Evolutionary conservation across 2,797 vertebrate species (phyloP).

Genomic region (Mionectes olivaceus): DNA sequence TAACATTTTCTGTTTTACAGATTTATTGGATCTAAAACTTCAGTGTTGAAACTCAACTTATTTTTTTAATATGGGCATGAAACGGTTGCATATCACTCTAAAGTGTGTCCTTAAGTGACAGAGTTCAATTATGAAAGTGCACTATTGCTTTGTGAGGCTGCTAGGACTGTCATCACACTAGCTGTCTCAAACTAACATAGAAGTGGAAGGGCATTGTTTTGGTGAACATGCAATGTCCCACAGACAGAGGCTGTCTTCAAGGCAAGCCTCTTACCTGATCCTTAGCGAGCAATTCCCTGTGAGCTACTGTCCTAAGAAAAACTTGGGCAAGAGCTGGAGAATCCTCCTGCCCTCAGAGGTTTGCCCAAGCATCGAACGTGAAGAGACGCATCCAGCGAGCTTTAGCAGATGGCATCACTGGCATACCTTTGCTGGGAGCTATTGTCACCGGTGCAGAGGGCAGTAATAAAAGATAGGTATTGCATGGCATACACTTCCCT

Average conservation of each 20-base stretch:
- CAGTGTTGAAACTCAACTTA: not conserved
- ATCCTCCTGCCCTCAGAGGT: not conserved
- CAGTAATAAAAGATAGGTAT: not conserved
- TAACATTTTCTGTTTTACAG: constrained; percentile 19
- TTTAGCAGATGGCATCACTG: not conserved
- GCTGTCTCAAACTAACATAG: not conserved
- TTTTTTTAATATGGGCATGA: not conserved
- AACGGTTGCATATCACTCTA: not conserved
- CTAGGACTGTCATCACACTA: not conserved
- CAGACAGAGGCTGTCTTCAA: not conserved
- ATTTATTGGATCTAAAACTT: not conserved
- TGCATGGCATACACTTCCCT: not conserved
- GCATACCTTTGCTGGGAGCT: not conserved
- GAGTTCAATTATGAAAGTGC: not conserved
- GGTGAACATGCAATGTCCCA: not conserved
- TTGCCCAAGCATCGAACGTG: not conserved
- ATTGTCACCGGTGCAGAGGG: not conserved
- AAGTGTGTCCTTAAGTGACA: not conserved
- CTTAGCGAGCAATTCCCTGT: not conserved
- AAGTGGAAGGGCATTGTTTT: not conserved
- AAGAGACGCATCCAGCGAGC: not conserved
- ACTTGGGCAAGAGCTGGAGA: not conserved
- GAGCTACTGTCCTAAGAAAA: not conserved
- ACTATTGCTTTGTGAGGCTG: not conserved
- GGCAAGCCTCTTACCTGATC: not conserved